Evolutionary conservation across 2,888 invertebrate genomes (phyloP).

Genomic region (Hyppa rectilinea): DNA sequence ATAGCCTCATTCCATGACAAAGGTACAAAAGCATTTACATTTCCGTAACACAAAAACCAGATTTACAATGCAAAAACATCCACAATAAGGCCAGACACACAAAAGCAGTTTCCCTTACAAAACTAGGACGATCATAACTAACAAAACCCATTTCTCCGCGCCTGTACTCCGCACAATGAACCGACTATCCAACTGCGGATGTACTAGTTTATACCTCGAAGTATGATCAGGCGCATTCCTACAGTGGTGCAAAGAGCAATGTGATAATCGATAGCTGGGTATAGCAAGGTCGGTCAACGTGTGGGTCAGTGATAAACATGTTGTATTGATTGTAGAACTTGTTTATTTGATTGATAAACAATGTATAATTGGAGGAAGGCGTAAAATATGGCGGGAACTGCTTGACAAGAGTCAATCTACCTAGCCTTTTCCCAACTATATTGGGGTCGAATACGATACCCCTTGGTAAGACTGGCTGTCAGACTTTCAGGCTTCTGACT

Average conservation of each 20-base stretch:
- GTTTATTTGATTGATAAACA: slow-evolving; percentile 34
- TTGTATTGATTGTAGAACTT: slow-evolving; percentile 31
- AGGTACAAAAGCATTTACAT: not conserved
- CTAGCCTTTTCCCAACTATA: no score
- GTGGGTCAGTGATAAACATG: slow-evolving; percentile 28
- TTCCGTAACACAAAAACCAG: slow-evolving; percentile 4
- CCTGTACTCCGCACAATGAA: slow-evolving; percentile 54
- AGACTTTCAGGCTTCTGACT: no score
- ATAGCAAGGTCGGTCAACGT: slow-evolving; percentile 44
- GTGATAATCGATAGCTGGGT: slow-evolving; percentile 40
- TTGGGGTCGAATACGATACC: no score
- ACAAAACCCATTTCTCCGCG: slow-evolving; percentile 31
- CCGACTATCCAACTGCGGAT: slow-evolving; percentile 54
- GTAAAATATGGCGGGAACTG: not conserved
- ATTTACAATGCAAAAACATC: slow-evolving; percentile 36
- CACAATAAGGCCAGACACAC: not conserved
- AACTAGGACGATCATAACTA: slow-evolving; percentile 39
- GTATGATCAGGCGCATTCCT: slow-evolving; percentile 56
- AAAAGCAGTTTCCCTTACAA: slow-evolving; percentile 21
- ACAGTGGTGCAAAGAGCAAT: slow-evolving; percentile 61
- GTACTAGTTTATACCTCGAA: slow-evolving; percentile 44
- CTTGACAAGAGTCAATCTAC: no score
- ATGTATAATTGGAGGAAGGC: not conserved
- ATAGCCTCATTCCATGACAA: no score
- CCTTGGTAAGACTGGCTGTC: no score